Percentiles rank a stretch among this genome's conserved stretches.
Conservation (phyloP, 2,888 invertebrate species). For the Ormia ochracea region DNA sequence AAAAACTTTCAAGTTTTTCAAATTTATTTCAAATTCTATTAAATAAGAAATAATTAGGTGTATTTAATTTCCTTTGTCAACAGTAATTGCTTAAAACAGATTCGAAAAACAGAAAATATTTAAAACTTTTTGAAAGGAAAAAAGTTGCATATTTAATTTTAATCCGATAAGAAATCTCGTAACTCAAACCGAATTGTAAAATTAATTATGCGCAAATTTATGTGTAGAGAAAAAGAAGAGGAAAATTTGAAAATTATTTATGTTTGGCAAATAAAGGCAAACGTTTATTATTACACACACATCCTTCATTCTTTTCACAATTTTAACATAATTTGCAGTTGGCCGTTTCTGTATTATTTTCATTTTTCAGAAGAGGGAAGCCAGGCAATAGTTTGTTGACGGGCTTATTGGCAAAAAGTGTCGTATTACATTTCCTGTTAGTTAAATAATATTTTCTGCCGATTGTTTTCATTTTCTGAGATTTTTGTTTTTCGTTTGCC, state of each 20-base stretch:
- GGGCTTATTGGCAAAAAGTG: slow-evolving; percentile 66
- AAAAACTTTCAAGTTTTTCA: too few relatives aligned
- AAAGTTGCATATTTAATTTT: slow-evolving; percentile 12
- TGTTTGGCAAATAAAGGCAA: slow-evolving; percentile 55
- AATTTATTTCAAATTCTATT: too few relatives aligned
- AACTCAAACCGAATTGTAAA: slow-evolving; percentile 54
- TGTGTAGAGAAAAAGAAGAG: slow-evolving; percentile 8
- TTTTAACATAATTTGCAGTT: slow-evolving; percentile 10
- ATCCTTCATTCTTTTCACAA: slow-evolving; percentile 21
- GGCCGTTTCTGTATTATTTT: not conserved
- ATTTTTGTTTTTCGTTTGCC: slow-evolving; percentile 17
- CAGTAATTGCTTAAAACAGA: too few relatives aligned
- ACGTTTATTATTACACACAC: slow-evolving; percentile 60
- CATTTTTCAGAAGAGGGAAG: slow-evolving; percentile 16
- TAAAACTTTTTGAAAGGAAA: slow-evolving; percentile 33
- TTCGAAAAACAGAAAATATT: slow-evolving; percentile 35
- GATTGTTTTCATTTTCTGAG: slow-evolving; percentile 54
- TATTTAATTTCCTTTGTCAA: too few relatives aligned
- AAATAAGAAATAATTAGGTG: too few relatives aligned
- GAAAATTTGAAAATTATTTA: slow-evolving; percentile 45
- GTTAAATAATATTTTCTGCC: slow-evolving; percentile 53
- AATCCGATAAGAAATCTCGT: slow-evolving; percentile 56
- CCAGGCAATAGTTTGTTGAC: slow-evolving; percentile 23
- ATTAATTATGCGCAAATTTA: slow-evolving; percentile 42
- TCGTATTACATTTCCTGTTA: slow-evolving; percentile 75